Percentiles rank a stretch among this genome's conserved stretches.
phyloP scores from a whole-genome alignment of 2,888 invertebrate genomes.

The Halictus quadricinctus region DNA sequence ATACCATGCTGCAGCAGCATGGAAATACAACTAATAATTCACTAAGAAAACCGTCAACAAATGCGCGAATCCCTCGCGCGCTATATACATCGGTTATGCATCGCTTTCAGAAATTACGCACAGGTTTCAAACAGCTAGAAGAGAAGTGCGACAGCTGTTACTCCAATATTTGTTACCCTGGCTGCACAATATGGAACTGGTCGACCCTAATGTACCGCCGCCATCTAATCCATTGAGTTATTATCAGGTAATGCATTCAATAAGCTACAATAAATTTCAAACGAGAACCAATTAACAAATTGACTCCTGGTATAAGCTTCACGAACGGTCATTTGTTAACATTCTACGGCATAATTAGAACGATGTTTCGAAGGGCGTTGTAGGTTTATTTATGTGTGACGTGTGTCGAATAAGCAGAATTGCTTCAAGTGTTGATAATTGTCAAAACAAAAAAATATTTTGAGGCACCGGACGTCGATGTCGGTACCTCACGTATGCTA shows the following conservation, averaged over 20 bases:
- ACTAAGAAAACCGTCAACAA: not conserved
- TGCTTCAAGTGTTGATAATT: not conserved
- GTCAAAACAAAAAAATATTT: constrained; percentile 48
- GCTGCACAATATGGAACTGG: constrained; percentile 99
- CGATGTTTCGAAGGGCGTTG: too few species aligned
- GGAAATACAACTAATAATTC: constrained; percentile 12
- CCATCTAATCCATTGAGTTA: constrained; percentile 91
- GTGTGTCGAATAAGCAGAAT: not conserved
- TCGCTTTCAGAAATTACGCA: constrained; percentile 94
- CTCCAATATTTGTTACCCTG: constrained; percentile 97
- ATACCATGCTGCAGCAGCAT: not conserved
- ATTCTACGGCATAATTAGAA: not conserved
- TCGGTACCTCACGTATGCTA: constrained; percentile 81
- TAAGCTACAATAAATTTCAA: constrained; percentile 2
- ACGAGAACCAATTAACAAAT: constrained; percentile 15
- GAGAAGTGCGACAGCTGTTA: constrained; percentile 95
- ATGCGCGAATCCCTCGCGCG: too few species aligned
- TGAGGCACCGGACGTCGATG: constrained; percentile 81
- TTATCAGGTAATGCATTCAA: constrained; percentile 87
- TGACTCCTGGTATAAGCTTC: not conserved
- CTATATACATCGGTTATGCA: constrained; percentile 15
- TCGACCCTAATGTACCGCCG: constrained; percentile 98
- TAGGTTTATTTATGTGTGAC: not conserved
- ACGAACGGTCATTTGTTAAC: not conserved
- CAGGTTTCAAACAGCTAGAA: constrained; percentile 97